These are phyloP conservation scores for Hymenochirus boettgeri DNA, from an alignment of 2,113 vertebrate genomes.

Conservation along the genomic window DNA sequence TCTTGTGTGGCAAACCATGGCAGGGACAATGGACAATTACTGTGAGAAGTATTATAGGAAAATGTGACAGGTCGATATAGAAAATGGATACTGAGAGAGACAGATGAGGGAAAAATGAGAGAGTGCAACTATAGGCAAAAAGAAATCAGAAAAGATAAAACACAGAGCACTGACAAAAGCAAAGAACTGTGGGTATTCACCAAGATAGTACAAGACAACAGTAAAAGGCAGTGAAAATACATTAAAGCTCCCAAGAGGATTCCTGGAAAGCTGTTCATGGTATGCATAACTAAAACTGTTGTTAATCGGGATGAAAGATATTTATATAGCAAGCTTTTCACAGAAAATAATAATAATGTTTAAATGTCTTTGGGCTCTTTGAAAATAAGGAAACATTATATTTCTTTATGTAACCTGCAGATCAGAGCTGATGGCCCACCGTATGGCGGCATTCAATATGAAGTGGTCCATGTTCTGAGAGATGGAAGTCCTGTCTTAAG, in stretches of 20 bases:
- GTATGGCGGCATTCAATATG: slow-evolving; percentile 86
- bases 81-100: neutral
- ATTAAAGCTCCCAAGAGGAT: no score
- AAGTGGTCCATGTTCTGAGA: slow-evolving; percentile 82
- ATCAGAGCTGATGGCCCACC: slow-evolving; percentile 92
- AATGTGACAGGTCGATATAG: neutral
- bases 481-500: slow-evolving; percentile 84
- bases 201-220: no score
- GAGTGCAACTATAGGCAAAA: neutral
- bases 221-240: neutral
- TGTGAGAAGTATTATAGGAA: neutral
- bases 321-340: no score
- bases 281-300: no score
- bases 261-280: no score
- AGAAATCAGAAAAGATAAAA: neutral
- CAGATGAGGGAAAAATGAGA: neutral
- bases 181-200: no score
- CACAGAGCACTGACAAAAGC: neutral
- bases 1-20: neutral
- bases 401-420: slow-evolving; percentile 54
- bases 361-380: no score
- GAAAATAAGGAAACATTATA: neutral
- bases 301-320: no score
- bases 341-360: no score
- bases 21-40: neutral